Base-by-base conservation (phyloP, 2,888 invertebrate species). In the Drosophila cognata region DNA sequence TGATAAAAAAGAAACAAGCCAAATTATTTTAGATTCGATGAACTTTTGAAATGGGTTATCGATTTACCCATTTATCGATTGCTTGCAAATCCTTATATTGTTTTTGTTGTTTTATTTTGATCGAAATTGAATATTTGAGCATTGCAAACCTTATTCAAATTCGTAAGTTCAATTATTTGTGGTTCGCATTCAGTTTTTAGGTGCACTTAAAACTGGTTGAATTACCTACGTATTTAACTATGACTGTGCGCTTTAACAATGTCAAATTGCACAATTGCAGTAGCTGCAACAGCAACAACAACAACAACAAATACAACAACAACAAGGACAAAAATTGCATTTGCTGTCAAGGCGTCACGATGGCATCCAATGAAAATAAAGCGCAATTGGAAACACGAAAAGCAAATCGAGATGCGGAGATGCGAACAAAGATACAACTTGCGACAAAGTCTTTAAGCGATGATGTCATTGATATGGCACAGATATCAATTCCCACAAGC, bases 231-330 rank as follows among this genome's bases (percentile, higher is more conserved):
- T 63, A 52, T 43, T 35, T 28, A 21, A 28, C 48, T 67, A 46
- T 81, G 81, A 77, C 70, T 63, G 33, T 66, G 69, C 74, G 71
- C 57, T 70, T 77, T 77, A 75, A 67, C 81, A 81, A 81, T 81
- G 81, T 78, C 81, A 81, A 79, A 75, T 75, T 81, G 66, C 71
- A 77, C 66, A 78, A 81, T 68, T 73, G 79, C 79, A 75, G 53
- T 67, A 65, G 75, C 70, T 58, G 58, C 51, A 51, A 57, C 61
- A 48, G 5, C 21, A 2, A 60, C 41, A 55, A 46, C 51, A 61
- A 61, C 55, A 68, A 66, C 71, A 77, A 56, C 50, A 51, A 31
- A 57, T 48, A 65, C 38, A 50, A 41, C 48, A 61, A 66, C 55
- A 69, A 75, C 77, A 77, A 75, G 77, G 77, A 75, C 74, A 77